Evolutionary conservation across 1,140 invertebrate genomes (phyloP), one percentile per base, ranked within the genome.

Genomic region (Bombus cullumanus): DNA sequence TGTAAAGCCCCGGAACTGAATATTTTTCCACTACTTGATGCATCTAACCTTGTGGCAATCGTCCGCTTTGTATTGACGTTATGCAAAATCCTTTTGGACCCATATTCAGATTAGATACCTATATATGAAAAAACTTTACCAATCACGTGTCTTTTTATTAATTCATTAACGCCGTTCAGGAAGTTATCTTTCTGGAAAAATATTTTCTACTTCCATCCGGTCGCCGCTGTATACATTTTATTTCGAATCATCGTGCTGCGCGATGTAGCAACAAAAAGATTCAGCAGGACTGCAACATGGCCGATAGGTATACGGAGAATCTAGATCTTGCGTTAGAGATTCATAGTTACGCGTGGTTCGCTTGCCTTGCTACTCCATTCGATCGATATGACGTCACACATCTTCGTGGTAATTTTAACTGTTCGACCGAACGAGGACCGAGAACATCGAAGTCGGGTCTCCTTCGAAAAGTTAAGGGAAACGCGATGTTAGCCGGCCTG

Each of bases 401-500:
- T 72, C 28, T 47, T 31, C 73, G 5, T 34, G 82, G 62, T 90
- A 89, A 90, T 90, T 89, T 90, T 90, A 90, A 83, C 86, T 73
- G 73, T 57, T 43, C 41, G 64, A 82, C 68, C 43, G 73, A 64
- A 57, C 57, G 59, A 39, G 62, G 75, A 90, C 84, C 79, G 87
- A 71, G 85, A 90, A 39, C 77, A n/a, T 43, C 59, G 68, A 86
- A 68, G 80, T 66, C 81, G 53, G 79, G 68, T 72, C 75, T 81
- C 34, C 62, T 85, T 41, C n/a, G 85, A 81, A 87, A 89, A 82
- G 59, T 86, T 78, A 84, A 84, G 80, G 75, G 72, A 64, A 87
- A 86, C 89, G 81, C 71, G 85, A 90, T 90, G 89, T 90, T 89
- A 87, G 88, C 78, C 69, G 28, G 75, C 62, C 81, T 89, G 88